phyloP scores from a whole-genome alignment of 2,888 invertebrate species.

The Ochropleura plecta region DNA sequence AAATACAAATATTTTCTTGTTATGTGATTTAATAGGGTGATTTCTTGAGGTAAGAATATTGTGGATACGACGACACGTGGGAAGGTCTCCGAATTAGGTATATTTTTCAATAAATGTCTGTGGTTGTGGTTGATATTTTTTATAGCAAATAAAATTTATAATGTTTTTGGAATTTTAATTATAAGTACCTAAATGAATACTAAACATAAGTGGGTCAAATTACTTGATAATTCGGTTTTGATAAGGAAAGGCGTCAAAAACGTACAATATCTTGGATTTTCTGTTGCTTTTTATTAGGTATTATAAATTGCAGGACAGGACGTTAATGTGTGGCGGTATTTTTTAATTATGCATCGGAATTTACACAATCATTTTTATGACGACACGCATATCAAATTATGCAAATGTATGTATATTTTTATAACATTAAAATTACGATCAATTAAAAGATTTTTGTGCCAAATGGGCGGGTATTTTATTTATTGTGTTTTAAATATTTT shows the following conservation, averaged over 20 bases:
- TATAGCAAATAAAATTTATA: neutral
- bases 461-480: conserved; percentile 31
- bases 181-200: neutral
- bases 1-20: conserved; percentile 88
- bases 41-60: conserved; percentile 54
- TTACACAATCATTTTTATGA: conserved; percentile 45
- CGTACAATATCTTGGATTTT: neutral
- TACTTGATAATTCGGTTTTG: neutral
- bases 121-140: neutral
- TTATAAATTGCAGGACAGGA: conserved; percentile 17
- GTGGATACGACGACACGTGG: conserved; percentile 65
- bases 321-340: conserved; percentile 18
- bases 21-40: conserved; percentile 84
- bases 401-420: conserved; percentile 13
- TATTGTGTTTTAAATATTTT: neutral
- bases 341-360: conserved; percentile 40
- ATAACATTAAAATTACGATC: conserved; percentile 28
- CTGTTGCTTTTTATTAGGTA: conserved; percentile 8
- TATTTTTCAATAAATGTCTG: neutral
- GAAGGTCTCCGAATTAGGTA: neutral
- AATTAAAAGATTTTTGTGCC: conserved; percentile 31
- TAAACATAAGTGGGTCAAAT: neutral
- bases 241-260: conserved; percentile 17
- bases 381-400: conserved; percentile 15
- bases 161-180: neutral